Evolutionary conservation across 2,888 invertebrate genomes (phyloP).

Genomic region (Melitaea athalia): DNA sequence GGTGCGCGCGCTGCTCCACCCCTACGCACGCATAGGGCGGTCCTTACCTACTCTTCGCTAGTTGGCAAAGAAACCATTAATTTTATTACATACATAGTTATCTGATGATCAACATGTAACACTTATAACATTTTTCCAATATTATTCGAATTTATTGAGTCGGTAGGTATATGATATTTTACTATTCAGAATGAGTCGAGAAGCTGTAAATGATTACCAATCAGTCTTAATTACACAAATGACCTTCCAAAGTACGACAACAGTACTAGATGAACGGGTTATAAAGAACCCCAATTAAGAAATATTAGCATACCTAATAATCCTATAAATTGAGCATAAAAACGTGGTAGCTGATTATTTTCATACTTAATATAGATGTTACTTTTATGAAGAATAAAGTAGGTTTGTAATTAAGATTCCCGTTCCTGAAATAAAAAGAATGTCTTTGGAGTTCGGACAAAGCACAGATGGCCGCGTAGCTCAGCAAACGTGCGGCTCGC

Average conservation of each 20-base stretch:
- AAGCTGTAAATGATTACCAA: constrained; percentile 38
- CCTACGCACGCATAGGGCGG: constrained; percentile 18
- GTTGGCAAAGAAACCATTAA: background rate
- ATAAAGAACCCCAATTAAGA: constrained; percentile 40
- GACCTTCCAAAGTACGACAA: constrained; percentile 38
- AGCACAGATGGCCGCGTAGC: constrained; percentile 38
- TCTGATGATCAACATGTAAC: background rate
- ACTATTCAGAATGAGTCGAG: constrained; percentile 29
- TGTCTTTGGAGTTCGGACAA: constrained; percentile 26
- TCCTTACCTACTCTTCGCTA: constrained; percentile 16
- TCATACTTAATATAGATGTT: background rate
- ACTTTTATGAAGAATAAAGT: background rate
- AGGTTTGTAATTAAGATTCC: background rate
- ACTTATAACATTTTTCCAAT: background rate
- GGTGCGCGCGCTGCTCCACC: constrained; percentile 50
- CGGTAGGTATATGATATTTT: background rate
- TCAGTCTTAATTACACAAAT: constrained; percentile 39
- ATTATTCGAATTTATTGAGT: background rate
- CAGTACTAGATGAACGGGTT: constrained; percentile 38
- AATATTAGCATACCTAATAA: constrained; percentile 39
- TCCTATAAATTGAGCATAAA: constrained; percentile 23
- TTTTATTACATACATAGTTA: background rate
- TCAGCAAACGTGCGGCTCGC: constrained; percentile 47
- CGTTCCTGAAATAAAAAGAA: constrained; percentile 25
- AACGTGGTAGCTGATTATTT: background rate